Evolutionary conservation across 1,140 invertebrate genomes (phyloP), one percentile per base, ranked within the genome.

Genomic region (Halictus rubicundus): DNA sequence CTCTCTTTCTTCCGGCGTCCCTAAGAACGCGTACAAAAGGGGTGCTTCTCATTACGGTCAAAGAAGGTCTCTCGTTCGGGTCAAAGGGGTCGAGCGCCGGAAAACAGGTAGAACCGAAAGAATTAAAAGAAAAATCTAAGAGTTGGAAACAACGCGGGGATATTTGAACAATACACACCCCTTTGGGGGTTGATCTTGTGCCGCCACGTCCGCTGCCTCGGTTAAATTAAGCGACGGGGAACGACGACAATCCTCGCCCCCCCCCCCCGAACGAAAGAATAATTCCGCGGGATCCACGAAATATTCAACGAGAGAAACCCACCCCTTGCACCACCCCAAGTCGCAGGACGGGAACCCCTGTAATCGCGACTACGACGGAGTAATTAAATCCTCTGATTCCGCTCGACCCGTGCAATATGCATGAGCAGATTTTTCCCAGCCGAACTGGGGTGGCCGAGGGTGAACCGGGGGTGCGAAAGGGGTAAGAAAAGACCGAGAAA

Each of bases 371-470:
- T 3, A 7, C 3, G 39, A 2, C 54, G 5, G 19, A 71, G 76
- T 78, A 78, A 78, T 78, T 78, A 78, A 88, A 74, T 83, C 82
- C 83, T 80, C 7, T 63, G 81, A 89, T 73, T 80, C 32, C 71
- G 66, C 61, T 60, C 66, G 39, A 32, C 27, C 54, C 42, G 75
- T 78, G 68, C 75, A 78, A 78, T 78, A 72, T 73, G 70, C 70
- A 73, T 79, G 69, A 65, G 46, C 60, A 57, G 64, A 42, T 72
- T 64, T 54, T 54, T 23, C 39, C 5, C 10, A 14, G 37, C 32
- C 32, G 3, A 32, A 16, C 25, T 14, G 27, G 25, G 60, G 3
- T 61, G 60, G 60, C 23, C 12, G 25, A 1, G 27, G 27, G 9
- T 25, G 49, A 9, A 25, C 16, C 14, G 46, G 7, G 12, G 25